Conservation (phyloP, 2,113 vertebrate genomes). For the Menura novaehollandiae region DNA sequence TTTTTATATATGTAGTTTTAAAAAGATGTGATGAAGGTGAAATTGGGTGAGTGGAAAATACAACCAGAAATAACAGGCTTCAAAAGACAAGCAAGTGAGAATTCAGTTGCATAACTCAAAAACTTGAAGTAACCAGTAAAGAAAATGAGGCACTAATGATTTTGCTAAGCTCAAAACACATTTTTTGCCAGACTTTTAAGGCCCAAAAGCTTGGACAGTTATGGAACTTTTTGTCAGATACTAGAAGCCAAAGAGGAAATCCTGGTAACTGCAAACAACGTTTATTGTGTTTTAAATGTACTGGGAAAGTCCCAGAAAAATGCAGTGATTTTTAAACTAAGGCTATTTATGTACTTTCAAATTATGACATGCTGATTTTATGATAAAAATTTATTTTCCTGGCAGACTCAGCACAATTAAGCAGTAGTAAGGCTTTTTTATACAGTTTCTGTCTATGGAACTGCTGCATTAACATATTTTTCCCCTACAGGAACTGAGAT, state of each 20-base stretch:
- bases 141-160: background rate
- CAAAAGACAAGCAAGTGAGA: background rate
- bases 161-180: background rate
- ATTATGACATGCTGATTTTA: background rate
- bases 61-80: background rate
- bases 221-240: background rate
- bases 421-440: background rate
- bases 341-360: background rate
- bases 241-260: slow-evolving; percentile 53
- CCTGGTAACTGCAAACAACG: slow-evolving; percentile 36
- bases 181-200: background rate
- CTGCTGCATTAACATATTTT: background rate
- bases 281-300: slow-evolving; percentile 13
- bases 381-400: background rate
- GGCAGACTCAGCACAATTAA: background rate
- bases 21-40: background rate
- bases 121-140: background rate
- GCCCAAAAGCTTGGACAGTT: background rate
- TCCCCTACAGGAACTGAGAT: background rate
- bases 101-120: background rate
- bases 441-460: background rate
- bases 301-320: background rate
- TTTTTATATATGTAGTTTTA: background rate
- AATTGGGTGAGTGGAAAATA: background rate
- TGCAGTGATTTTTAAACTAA: background rate